Percentiles rank a stretch among this genome's conserved stretches.
phyloP scores from a whole-genome alignment of 2,797 vertebrate species.

The Bradypodion ventrale region DNA sequence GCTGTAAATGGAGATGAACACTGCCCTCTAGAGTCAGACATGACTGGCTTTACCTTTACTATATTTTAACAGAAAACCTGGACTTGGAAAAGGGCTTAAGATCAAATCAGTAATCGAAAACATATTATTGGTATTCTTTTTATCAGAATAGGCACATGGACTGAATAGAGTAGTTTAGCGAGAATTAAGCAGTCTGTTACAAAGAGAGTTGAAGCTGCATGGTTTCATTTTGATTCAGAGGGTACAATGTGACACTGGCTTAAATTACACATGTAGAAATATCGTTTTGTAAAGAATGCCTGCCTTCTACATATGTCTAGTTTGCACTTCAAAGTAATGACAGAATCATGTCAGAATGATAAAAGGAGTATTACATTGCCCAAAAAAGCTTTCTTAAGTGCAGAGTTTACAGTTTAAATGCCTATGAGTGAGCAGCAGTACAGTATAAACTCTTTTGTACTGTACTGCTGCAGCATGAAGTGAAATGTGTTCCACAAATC shows the following conservation, averaged over 20 bases:
- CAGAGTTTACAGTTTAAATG: background rate
- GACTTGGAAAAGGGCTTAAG: background rate
- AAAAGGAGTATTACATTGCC: slow-evolving; percentile 25
- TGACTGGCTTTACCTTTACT: too few relatives aligned
- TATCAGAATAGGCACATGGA: background rate
- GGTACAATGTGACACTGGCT: slow-evolving; percentile 60
- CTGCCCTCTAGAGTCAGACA: too few relatives aligned
- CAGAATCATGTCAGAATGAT: slow-evolving; percentile 6
- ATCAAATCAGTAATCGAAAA: background rate
- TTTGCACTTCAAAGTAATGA: slow-evolving; percentile 45
- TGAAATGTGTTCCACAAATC: background rate
- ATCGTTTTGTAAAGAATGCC: slow-evolving; percentile 10
- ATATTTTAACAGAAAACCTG: background rate
- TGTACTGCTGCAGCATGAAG: background rate
- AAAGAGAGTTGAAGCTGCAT: slow-evolving; percentile 55
- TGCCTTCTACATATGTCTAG: slow-evolving; percentile 19
- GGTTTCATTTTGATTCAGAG: slow-evolving; percentile 65
- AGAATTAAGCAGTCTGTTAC: slow-evolving; percentile 43
- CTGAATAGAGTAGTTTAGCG: background rate
- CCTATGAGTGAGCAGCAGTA: background rate
- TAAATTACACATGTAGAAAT: slow-evolving; percentile 67
- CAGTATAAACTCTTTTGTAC: background rate
- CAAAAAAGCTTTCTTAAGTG: background rate
- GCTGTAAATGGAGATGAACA: too few relatives aligned
- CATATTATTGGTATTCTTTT: background rate